Evolutionary conservation across 2,113 vertebrate species (phyloP), one percentile per base, ranked within the genome.

Genomic region (Chaetura pelagica): DNA sequence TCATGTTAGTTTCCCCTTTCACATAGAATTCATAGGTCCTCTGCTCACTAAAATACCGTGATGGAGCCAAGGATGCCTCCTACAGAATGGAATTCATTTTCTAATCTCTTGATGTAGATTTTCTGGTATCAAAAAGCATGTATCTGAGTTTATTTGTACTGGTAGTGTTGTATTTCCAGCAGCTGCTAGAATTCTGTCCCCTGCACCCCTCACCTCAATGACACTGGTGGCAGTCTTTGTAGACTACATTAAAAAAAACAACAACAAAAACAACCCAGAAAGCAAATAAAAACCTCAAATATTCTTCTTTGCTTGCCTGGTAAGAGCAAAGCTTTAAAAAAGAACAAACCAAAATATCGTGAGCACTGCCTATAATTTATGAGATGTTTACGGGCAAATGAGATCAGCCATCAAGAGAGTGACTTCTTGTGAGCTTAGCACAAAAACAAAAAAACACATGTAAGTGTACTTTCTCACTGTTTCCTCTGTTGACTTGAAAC

Each of bases 401-500:
- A 94, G 94, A 93, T 80, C 82, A 96, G 79, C 94, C 76, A 63
- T 95, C 3, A 1, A 92, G 87, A 96, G 82, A 74, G 93, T 92
- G 94, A 95, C 89, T 96, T 97, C 68, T 95, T 95, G 94, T 94
- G 87, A 97, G 96, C 95, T 96, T 97, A 97, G 89, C 93, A 97
- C 88, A 96, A 93, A 89, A 92, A 77, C 21, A 55, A 46, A 38
- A 57, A 48, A 84, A 40, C 42, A 51, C 76, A 32, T 94, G 95
- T 90, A 95, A 97, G 82, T 97, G 97, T 97, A 93, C 94, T 96
- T 97, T 92, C 73, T 92, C 71, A 77, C 83, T 12, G 3, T 91
- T 97, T 96, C 52, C 78, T 92, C 79, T 95, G n/a, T 77, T 96
- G 95, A 97, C 95, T 97, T 98, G 97, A 97, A 97, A 93, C 58